A percentile compares a stretch with the other conserved stretches of the same genome.
Conservation (phyloP, 2,888 invertebrate genomes). For the Tiphia femorata region DNA sequence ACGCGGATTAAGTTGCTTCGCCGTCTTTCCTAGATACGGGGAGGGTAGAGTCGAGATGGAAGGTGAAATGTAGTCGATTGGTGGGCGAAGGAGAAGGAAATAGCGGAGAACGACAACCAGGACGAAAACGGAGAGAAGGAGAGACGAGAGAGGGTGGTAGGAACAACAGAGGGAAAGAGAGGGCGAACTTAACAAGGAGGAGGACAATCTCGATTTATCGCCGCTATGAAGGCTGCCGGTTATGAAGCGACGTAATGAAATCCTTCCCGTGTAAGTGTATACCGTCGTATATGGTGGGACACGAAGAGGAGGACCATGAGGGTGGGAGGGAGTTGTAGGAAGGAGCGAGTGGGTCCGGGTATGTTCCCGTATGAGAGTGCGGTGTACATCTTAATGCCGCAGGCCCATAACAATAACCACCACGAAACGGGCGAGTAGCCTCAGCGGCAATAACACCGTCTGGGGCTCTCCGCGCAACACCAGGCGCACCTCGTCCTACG, state of each 20-base stretch:
- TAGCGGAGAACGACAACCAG: too few relatives aligned
- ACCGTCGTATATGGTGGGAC: constrained; percentile 31
- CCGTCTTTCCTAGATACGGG: constrained; percentile 19
- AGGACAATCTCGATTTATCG: constrained; percentile 61
- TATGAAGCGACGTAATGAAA: constrained; percentile 65
- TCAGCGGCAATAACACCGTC: constrained; percentile 62
- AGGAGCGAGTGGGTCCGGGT: constrained; percentile 16
- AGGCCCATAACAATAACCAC: constrained; percentile 67
- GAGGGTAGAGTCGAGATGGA: too few relatives aligned
- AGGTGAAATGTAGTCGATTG: too few relatives aligned
- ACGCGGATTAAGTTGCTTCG: constrained; percentile 41
- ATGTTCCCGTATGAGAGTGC: constrained; percentile 52
- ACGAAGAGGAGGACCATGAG: constrained; percentile 21
- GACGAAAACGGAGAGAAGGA: too few relatives aligned
- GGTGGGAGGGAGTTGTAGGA: constrained; percentile 10
- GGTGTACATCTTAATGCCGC: constrained; percentile 66
- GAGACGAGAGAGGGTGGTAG: too few relatives aligned
- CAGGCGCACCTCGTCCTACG: constrained; percentile 46
- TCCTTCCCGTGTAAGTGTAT: constrained; percentile 45
- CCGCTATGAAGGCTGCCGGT: constrained; percentile 48
- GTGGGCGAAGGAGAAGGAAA: too few relatives aligned
- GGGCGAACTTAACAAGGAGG: constrained; percentile 51
- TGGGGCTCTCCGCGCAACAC: constrained; percentile 54
- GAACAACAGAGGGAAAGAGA: too few relatives aligned
- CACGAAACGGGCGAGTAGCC: constrained; percentile 62